Base-by-base conservation (phyloP, 2,113 vertebrate genomes). In the Sylvicapra grimmia region DNA sequence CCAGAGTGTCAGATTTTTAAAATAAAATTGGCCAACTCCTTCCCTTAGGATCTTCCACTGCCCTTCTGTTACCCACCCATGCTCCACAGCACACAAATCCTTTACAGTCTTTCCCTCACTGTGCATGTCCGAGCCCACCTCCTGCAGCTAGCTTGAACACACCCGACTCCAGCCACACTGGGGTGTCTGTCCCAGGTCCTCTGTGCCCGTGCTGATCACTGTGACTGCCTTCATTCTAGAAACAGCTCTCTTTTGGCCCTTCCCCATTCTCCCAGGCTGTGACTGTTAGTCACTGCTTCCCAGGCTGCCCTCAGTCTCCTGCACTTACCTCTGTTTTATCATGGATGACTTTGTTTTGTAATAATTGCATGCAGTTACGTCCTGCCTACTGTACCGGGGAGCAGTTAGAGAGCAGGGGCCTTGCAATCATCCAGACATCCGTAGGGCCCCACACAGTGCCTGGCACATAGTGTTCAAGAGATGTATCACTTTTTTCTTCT, bases 401-500 rank as follows among this genome's bases (percentile, higher is more conserved):
- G n/a, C 16, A 33, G 33, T 51, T 83, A 19, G 85, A 68, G 49
- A 56, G 29, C 53, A 18, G 21, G 49, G 49, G 15, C 19, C 44
- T 58, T 36, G 18, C 49, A 21, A 5, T 51, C 56, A 61, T 54
- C 91, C 58, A 95, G 75, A 88, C 63, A 83, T 88, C 86, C 0
- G 0, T 9, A 88, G n/a, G n/a, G 56, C 91, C 90, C 83, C 84
- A 53, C 54, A 31, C 33, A 12, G 51, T 25, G 7, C 80, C 86
- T 87, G 33, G 53, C 53, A 75, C 49, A 19, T 7, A 96, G n/a
- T 1, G 1, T 90, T 95, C 68, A 91, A 97, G 89, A 92, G 65
- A 97, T 97, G 63, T 92, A 82, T 97, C 86, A 9, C 51, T 77
- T 88, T 85, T 90, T 95, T 85, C 56, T 93, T 84, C 92, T 95